A percentile compares a stretch with the other conserved stretches of the same genome.
Evolutionary conservation across 2,113 vertebrate species (phyloP).

Genomic region (Oreochromis aureus): DNA sequence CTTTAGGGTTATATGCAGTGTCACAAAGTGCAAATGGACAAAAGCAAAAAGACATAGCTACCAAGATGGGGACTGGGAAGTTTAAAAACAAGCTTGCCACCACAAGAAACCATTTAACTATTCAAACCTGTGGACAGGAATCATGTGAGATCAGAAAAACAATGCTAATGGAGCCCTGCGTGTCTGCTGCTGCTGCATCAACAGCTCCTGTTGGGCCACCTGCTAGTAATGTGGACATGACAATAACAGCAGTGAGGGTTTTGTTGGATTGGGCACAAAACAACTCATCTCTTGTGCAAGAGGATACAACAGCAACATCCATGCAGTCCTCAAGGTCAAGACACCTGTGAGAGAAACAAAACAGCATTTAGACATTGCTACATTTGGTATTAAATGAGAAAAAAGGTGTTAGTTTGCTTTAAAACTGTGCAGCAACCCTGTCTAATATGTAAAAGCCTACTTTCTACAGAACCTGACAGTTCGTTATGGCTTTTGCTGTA

Average conservation of each 20-base stretch:
- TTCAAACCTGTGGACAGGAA: neutral
- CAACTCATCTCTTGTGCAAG: neutral
- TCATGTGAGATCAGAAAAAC: neutral
- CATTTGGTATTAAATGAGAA: neutral
- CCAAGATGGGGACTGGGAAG: neutral
- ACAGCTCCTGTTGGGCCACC: neutral
- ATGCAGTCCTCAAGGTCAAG: neutral
- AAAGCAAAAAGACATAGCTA: neutral
- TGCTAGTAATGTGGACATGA: neutral
- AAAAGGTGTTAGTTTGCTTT: neutral
- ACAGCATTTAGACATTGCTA: neutral
- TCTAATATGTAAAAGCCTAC: neutral
- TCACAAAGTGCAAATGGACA: neutral
- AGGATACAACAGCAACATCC: neutral
- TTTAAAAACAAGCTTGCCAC: neutral
- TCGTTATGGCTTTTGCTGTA: slow-evolving; percentile 16
- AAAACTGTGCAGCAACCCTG: neutral
- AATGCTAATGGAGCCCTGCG: neutral
- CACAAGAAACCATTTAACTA: neutral
- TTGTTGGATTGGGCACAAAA: neutral
- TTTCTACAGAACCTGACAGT: slow-evolving; percentile 3
- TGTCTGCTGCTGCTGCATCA: neutral
- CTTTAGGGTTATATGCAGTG: neutral
- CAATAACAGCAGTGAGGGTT: neutral
- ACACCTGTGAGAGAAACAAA: neutral